These are phyloP conservation scores for Pectinophora gossypiella DNA, from an alignment of 1,140 invertebrate species.

Conservation along the genomic window DNA sequence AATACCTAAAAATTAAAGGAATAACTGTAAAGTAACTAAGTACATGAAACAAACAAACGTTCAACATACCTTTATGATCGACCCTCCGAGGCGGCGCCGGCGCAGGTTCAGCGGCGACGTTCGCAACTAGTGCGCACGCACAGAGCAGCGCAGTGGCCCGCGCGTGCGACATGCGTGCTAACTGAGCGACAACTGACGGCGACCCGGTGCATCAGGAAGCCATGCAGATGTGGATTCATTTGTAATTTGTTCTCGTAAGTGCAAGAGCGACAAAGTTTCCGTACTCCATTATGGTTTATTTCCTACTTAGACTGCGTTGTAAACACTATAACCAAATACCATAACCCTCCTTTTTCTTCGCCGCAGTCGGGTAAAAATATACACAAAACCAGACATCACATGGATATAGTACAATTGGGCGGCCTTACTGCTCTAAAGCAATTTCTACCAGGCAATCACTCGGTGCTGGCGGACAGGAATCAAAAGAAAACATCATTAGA, in stretches of 20 bases:
- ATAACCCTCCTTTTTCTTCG: background rate
- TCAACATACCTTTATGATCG: slow-evolving; percentile 36
- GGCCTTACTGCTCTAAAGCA: too few relatives aligned
- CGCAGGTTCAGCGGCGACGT: slow-evolving; percentile 22
- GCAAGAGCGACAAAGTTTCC: background rate
- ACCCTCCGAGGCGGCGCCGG: slow-evolving; percentile 38
- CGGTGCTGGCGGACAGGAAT: too few relatives aligned
- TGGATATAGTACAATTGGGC: too few relatives aligned
- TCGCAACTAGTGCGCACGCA: slow-evolving; percentile 41
- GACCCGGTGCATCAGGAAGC: background rate
- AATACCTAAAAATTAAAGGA: too few relatives aligned
- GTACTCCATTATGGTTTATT: background rate
- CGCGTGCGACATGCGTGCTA: slow-evolving; percentile 50
- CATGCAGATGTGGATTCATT: background rate
- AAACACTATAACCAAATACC: background rate
- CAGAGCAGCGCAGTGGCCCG: slow-evolving; percentile 27
- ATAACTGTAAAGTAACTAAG: too few relatives aligned
- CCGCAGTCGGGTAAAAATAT: too few relatives aligned
- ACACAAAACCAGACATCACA: too few relatives aligned
- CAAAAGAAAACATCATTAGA: too few relatives aligned
- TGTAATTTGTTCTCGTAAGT: too few relatives aligned
- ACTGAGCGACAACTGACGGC: slow-evolving; percentile 21
- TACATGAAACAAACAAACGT: too few relatives aligned
- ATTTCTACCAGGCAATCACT: too few relatives aligned
- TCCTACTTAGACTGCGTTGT: background rate